These are phyloP conservation scores for Orthonyx spaldingii DNA, from an alignment of 2,113 vertebrate genomes.

Conservation along the genomic window DNA sequence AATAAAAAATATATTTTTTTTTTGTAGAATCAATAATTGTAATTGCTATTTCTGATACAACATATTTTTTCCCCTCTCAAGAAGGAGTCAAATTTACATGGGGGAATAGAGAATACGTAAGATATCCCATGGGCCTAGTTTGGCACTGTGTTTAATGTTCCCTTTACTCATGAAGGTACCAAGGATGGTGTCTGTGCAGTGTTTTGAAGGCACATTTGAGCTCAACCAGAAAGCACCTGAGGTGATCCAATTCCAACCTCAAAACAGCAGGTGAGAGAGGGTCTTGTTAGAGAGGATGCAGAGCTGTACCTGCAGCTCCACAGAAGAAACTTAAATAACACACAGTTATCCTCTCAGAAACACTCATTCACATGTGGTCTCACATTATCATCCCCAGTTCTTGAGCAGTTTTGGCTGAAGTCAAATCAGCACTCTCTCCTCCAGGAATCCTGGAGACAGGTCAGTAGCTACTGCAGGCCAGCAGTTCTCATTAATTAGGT, in stretches of 20 bases:
- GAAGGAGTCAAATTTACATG: background rate
- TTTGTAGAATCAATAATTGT: background rate
- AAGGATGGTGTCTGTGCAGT: background rate
- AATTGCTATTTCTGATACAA: constrained; percentile 3
- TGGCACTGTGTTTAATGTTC: background rate
- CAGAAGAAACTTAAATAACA: background rate
- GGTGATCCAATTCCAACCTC: background rate
- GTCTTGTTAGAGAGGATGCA: background rate
- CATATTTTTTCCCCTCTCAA: background rate
- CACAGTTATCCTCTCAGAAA: background rate
- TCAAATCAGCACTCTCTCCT: background rate
- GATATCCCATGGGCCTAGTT: background rate
- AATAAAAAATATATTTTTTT: background rate
- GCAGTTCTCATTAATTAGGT: background rate
- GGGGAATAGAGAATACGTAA: background rate
- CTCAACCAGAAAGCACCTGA: background rate
- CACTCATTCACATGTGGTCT: background rate
- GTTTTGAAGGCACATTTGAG: background rate
- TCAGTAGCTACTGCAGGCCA: background rate
- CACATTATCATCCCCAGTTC: accelerated
- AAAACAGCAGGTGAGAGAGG: background rate
- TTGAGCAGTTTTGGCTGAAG: background rate
- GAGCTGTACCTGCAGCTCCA: background rate
- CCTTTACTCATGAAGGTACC: background rate
- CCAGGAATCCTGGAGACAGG: background rate